Evolutionary conservation across 2,797 vertebrate species (phyloP).

Genomic region (Anguilla anguilla): DNA sequence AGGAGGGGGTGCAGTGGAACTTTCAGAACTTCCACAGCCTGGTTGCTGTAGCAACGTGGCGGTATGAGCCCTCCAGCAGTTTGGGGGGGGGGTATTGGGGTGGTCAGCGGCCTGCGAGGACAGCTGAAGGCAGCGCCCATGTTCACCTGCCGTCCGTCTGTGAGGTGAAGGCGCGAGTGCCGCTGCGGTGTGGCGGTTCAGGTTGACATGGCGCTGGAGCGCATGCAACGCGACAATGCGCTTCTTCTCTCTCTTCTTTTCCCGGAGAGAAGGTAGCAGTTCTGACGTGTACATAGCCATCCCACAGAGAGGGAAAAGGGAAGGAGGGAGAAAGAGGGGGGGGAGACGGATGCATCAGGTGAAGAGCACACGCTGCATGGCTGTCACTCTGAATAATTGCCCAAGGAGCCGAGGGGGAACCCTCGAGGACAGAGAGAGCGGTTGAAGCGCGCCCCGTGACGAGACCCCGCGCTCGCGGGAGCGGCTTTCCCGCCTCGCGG

Average conservation of each 20-base stretch:
- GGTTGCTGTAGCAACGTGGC: not conserved
- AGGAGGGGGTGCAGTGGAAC: not conserved
- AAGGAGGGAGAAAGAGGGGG: not conserved
- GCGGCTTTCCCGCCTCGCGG: not conserved
- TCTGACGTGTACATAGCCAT: not conserved
- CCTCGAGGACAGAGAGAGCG: not conserved
- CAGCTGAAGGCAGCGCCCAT: not conserved
- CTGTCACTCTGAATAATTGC: constrained; percentile 16
- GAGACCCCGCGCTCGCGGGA: not conserved
- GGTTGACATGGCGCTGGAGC: not conserved
- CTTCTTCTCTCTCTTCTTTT: not conserved
- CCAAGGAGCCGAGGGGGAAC: not conserved
- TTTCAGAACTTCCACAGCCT: not conserved
- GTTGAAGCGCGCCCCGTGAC: not conserved
- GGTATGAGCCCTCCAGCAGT: not conserved
- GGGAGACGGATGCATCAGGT: not conserved
- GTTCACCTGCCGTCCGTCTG: not conserved
- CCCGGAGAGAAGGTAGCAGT: not conserved
- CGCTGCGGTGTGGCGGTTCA: not conserved
- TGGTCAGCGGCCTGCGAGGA: not conserved
- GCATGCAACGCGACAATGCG: not conserved
- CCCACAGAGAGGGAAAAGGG: not conserved
- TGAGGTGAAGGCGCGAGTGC: not conserved
- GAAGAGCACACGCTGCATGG: too few relatives aligned
- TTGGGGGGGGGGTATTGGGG: not conserved